Conservation (phyloP, 2,797 vertebrate species). For the Phylloscopus collybita region DNA sequence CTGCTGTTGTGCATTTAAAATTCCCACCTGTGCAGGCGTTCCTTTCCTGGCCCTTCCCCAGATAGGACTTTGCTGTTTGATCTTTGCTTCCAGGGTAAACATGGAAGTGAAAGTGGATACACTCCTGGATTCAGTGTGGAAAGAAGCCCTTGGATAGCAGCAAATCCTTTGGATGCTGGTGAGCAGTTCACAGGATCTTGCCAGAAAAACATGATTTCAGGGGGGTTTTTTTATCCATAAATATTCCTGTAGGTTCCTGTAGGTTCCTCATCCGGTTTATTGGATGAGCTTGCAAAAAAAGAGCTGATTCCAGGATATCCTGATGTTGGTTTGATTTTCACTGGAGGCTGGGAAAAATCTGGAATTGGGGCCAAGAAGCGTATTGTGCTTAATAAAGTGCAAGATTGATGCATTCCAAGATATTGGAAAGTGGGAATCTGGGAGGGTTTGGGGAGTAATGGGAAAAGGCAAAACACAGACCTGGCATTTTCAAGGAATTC, state of each 20-base stretch:
- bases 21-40: not conserved
- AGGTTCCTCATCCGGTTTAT: not conserved
- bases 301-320: not conserved
- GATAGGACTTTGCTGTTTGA: conserved; percentile 6
- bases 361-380: not conserved
- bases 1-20: not conserved
- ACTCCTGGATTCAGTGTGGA: not conserved
- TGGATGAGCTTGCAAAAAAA: not conserved
- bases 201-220: not conserved
- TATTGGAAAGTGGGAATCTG: not conserved
- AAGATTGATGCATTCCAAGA: not conserved
- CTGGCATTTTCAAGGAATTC: not conserved
- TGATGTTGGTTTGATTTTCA: not conserved
- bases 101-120: not conserved
- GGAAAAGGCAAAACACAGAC: not conserved
- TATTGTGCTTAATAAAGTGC: not conserved
- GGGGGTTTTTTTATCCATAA: not conserved
- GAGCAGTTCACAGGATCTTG: not conserved
- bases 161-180: not conserved
- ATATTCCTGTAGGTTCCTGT: not conserved
- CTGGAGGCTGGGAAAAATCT: not conserved
- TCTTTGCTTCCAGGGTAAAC: not conserved
- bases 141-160: not conserved
- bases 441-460: not conserved
- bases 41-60: not conserved